Evolutionary conservation across 2,797 vertebrate genomes (phyloP).

Genomic region (Leptodactylus fallax): DNA sequence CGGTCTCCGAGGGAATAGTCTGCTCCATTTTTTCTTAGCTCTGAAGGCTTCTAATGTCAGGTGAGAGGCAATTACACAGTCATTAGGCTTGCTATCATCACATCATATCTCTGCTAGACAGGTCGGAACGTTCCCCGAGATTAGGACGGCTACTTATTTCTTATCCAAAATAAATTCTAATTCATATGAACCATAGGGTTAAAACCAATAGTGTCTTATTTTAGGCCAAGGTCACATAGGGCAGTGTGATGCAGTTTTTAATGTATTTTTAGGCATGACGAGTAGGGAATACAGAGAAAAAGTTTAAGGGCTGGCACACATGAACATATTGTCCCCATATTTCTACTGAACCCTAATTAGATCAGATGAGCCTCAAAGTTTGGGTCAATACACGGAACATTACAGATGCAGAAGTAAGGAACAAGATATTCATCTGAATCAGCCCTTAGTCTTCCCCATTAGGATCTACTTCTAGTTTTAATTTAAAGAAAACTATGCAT

Average conservation of each 20-base stretch:
- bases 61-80: slow-evolving; percentile 45
- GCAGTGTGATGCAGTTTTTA: background rate
- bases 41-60: slow-evolving; percentile 18
- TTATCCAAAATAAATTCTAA: background rate
- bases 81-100: slow-evolving; percentile 33
- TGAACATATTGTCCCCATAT: too few species aligned
- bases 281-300: too few species aligned
- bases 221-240: background rate
- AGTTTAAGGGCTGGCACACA: too few species aligned
- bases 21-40: slow-evolving; percentile 21
- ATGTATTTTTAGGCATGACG: too few species aligned
- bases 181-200: background rate
- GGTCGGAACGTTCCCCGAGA: background rate
- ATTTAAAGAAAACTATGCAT: too few species aligned
- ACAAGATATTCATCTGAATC: too few species aligned
- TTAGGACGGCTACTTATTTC: background rate
- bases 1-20: slow-evolving; percentile 35
- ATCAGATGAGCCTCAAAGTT: too few species aligned
- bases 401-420: too few species aligned
- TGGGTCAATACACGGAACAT: too few species aligned
- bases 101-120: background rate
- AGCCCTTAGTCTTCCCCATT: too few species aligned
- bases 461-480: too few species aligned
- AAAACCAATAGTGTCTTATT: background rate
- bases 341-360: too few species aligned